Evolutionary conservation across 1,140 invertebrate species (phyloP).

Genomic region (Drosophila tani): DNA sequence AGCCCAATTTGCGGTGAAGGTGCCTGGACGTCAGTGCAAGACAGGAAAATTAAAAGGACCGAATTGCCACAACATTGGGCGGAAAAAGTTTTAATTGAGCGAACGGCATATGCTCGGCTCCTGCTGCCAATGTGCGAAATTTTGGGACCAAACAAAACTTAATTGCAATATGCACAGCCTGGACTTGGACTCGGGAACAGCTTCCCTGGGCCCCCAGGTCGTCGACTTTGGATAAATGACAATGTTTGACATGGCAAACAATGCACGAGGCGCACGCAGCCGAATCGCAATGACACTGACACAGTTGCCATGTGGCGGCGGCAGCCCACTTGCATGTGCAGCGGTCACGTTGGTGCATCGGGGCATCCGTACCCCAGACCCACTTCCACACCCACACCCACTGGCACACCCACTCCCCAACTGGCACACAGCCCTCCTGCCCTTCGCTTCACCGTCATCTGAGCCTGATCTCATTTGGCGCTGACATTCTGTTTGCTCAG

Average conservation of each 20-base stretch:
- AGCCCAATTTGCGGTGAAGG: slow-evolving; percentile 31
- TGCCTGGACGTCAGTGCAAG: slow-evolving; percentile 15
- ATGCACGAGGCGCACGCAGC: slow-evolving; percentile 49
- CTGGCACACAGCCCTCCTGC: background rate
- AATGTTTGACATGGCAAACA: slow-evolving; percentile 80
- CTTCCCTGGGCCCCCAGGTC: slow-evolving; percentile 3
- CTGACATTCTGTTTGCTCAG: slow-evolving; percentile 64
- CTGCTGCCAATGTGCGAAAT: slow-evolving; percentile 34
- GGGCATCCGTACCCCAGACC: background rate
- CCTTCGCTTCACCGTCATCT: slow-evolving; percentile 6
- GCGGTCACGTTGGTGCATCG: slow-evolving; percentile 44
- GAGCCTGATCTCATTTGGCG: slow-evolving; percentile 75
- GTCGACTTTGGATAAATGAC: slow-evolving; percentile 73
- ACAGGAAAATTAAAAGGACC: slow-evolving; percentile 73
- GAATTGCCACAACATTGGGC: slow-evolving; percentile 50
- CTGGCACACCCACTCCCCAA: background rate
- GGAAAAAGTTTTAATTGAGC: slow-evolving; percentile 69
- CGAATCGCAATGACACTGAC: slow-evolving; percentile 72
- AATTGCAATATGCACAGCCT: slow-evolving; percentile 75
- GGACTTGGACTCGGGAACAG: slow-evolving; percentile 14
- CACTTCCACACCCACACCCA: background rate
- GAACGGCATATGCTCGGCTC: slow-evolving; percentile 31
- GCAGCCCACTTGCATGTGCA: slow-evolving; percentile 55
- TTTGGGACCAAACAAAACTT: slow-evolving; percentile 68
- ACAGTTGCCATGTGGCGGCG: slow-evolving; percentile 50